Base-by-base conservation (phyloP, 2,113 vertebrate genomes). In the Campylorhamphus procurvoides region DNA sequence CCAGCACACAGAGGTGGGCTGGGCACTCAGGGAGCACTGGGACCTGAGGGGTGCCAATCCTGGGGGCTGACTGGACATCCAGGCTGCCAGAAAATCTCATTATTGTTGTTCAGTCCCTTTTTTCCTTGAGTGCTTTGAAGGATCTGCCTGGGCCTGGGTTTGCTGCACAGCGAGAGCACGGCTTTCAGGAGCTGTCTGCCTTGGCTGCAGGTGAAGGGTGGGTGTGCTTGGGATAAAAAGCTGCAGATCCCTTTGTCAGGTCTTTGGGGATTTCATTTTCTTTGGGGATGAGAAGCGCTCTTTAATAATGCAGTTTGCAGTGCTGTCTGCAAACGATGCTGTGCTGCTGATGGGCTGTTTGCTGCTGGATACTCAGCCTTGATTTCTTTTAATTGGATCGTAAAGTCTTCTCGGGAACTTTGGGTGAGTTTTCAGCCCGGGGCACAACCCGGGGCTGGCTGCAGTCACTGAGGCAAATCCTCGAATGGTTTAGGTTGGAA, bases 231-330 rank as follows among this genome's bases (percentile, higher is more conserved):
- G 9, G 67, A 77, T 72, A 33, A 85, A 85, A 68, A 84, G 89
- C 86, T 74, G 3, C 69, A 14, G 59, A 62, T 63, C 27, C 55
- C 5, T 81, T 63, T 94, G 68, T 81, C 68, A 74, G n/a, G 50
- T 90, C 76, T 59, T 73, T 22, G 42, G 82, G 84, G 80, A n/a
- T 62, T 69, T 24, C 22, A 23, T 66, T 49, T 49, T 47, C 67
- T 15, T 53, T 22, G 28, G 88, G 75, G 83, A 64, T 28, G 79
- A 79, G 72, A 66, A 76, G 75, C 13, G 63, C 92, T 93, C 5
- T 80, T 94, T 79, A 85, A 79, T 63, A 58, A 75, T n/a, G 74
- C 84, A 85, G 83, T 93, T 91, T 80, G 85, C 85, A 66, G 6
- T 19, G 46, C 19, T 5, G 14, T 59, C 64, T 81, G 63, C 50